Evolutionary conservation across 2,888 invertebrate genomes (phyloP), one percentile per base, ranked within the genome.

Genomic region (Lithophane semibrunnea): DNA sequence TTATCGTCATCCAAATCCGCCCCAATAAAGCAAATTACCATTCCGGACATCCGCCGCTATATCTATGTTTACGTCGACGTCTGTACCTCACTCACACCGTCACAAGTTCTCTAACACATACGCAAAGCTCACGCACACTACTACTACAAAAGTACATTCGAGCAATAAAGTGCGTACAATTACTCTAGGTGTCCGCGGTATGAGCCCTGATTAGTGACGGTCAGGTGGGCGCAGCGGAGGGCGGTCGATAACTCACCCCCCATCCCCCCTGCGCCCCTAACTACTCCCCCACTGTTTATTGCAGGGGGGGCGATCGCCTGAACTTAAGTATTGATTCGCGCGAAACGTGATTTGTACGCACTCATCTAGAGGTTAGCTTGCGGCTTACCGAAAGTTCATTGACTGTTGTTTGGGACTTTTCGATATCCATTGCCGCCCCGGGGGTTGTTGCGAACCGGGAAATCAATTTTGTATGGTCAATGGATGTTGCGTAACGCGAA

Each of bases 261-360:
- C 86, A 87, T 87, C 89, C 90, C 92, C 91, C 92, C 92, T 86
- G 86, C 89, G 85, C 90, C 93, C 94, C 94, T 90, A 94, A 93
- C 94, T 93, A 93, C 92, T 92, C 94, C 94, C 88, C 94, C 93
- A 93, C 94, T 94, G 95, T 95, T 94, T 95, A 95, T 95, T 94
- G 94, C 95, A 95, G 95, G 96, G 96, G 88, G 95, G 96, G 92
- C 94, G 95, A 96, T 96, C 95, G 96, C 95, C 96, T 95, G 92
- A 96, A 96, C 96, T 96, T 96, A 96, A 96, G 96, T 96, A 96
- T 96, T 96, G 96, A 96, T 96, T 96, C 96, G 96, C 96, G 96
- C 96, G 95, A 96, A 96, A 96, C 96, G 96, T 96, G 96, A 96
- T 96, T 96, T 96, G 96, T 96, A 96, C 96, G 96, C 96, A 96